Conservation (phyloP, 2,113 vertebrate genomes). For the Brachypteracias leptosomus region DNA sequence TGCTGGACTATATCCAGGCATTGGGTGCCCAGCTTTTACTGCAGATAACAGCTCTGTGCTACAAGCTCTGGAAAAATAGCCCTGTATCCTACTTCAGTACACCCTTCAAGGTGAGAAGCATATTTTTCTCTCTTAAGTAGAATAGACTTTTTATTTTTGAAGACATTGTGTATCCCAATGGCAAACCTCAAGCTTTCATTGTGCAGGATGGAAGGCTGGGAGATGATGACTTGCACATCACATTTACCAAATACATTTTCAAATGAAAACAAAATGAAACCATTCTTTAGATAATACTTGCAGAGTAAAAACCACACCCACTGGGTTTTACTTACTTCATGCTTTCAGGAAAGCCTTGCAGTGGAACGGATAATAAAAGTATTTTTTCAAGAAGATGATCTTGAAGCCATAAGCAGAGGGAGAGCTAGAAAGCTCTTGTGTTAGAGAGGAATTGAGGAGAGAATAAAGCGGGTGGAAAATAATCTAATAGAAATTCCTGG, state of each 20-base stretch:
- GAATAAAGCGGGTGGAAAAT: background rate
- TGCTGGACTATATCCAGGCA: background rate
- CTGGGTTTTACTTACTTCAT: background rate
- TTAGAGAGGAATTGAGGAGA: background rate
- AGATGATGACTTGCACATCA: fast-evolving
- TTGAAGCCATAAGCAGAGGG: background rate
- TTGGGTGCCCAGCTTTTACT: background rate
- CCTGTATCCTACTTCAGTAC: background rate
- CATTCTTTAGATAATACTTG: background rate
- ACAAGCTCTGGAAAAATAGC: background rate
- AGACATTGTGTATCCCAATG: background rate
- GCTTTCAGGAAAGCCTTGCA: background rate
- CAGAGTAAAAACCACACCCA: background rate
- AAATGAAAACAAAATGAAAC: background rate
- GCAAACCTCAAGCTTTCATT: background rate
- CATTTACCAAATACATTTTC: background rate
- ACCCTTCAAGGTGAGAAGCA: background rate
- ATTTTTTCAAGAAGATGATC: background rate
- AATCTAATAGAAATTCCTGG: background rate
- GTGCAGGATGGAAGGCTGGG: background rate
- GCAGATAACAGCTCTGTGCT: background rate
- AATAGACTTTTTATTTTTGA: background rate
- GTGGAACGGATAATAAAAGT: background rate
- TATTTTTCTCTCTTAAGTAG: background rate
- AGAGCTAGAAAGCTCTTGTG: background rate